Conservation (phyloP, 2,113 vertebrate species). For the Holacanthus passer region DNA sequence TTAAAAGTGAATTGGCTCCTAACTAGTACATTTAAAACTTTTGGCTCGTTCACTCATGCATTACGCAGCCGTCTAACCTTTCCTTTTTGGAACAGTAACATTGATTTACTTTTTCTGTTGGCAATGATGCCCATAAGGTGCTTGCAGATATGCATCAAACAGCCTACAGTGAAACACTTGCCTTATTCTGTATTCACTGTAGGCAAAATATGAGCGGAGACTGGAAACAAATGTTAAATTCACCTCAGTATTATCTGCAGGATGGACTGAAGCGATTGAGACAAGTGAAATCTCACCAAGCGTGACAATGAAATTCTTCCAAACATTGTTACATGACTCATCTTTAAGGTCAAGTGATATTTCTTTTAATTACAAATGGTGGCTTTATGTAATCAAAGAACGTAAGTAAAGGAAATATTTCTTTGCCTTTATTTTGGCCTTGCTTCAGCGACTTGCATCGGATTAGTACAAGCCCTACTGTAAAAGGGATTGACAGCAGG, state of each 20-base stretch:
- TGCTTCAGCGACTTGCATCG: neutral
- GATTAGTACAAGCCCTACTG: neutral
- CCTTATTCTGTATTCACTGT: neutral
- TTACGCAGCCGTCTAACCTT: neutral
- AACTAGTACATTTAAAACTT: neutral
- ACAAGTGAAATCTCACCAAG: neutral
- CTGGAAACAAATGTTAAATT: neutral
- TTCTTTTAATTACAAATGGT: neutral
- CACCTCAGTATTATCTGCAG: neutral
- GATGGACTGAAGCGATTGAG: neutral
- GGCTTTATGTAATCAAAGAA: neutral
- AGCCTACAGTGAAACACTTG: neutral
- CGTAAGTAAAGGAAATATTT: neutral
- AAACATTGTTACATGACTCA: neutral
- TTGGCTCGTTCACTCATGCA: neutral
- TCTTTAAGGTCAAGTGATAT: neutral
- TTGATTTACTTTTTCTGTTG: neutral
- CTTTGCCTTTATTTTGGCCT: neutral
- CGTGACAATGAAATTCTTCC: slow-evolving; percentile 2
- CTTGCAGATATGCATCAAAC: neutral
- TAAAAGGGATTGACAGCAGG: slow-evolving; percentile 14
- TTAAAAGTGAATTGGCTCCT: slow-evolving; percentile 34
- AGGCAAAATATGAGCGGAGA: neutral
- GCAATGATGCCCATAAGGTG: neutral
- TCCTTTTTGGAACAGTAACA: neutral